phyloP scores from a whole-genome alignment of 1,140 invertebrate genomes.

The Sitodiplosis mosellana region DNA sequence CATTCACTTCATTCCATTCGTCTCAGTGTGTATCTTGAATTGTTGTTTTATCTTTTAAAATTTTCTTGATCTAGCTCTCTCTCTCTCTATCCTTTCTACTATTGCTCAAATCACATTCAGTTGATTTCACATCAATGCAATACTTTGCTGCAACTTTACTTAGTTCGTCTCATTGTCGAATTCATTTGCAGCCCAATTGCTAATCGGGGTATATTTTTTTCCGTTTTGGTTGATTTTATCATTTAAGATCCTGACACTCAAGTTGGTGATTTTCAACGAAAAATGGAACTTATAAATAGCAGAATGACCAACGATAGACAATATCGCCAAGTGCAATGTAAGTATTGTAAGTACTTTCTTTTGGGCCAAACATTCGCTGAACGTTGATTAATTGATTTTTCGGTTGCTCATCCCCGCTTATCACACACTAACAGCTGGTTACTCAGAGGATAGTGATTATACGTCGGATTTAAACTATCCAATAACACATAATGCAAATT shows the following conservation, averaged over 20 bases:
- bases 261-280: conserved; percentile 76
- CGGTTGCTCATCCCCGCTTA: too few species aligned
- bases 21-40: too few species aligned
- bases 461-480: conserved; percentile 93
- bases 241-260: conserved; percentile 1
- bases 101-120: too few species aligned
- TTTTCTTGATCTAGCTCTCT: too few species aligned
- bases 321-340: conserved; percentile 39
- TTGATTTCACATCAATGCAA: too few species aligned
- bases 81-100: too few species aligned
- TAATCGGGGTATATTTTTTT: neutral
- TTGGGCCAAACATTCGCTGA: neutral
- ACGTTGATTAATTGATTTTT: neutral
- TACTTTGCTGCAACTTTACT: too few species aligned
- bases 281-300: conserved; percentile 79
- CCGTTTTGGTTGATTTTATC: neutral
- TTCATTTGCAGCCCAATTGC: neutral
- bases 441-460: conserved; percentile 94
- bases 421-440: conserved; percentile 46
- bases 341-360: conserved; percentile 54
- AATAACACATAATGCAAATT: conserved; percentile 69
- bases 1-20: too few species aligned
- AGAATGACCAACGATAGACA: conserved; percentile 66
- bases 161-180: neutral
- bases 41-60: too few species aligned